phyloP scores from a whole-genome alignment of 2,888 invertebrate species.

The Pristionchus arcanus region DNA sequence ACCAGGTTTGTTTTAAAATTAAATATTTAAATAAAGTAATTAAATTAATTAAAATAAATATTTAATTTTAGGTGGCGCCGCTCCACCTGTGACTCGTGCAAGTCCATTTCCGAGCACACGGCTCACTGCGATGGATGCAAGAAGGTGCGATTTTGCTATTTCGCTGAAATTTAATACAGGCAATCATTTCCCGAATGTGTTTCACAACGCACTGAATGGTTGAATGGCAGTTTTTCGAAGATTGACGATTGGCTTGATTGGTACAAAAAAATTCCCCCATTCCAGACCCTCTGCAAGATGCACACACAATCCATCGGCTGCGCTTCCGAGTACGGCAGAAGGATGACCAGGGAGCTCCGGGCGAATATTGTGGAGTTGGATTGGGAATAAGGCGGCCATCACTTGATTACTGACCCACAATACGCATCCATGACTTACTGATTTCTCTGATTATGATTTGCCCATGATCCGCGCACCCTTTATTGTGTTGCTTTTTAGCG shows the following conservation, averaged over 20 bases:
- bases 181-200: neutral
- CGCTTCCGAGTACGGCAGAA: constrained; percentile 67
- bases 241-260: no score
- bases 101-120: constrained; percentile 65
- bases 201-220: neutral
- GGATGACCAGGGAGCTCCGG: constrained; percentile 65
- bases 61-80: constrained; percentile 62
- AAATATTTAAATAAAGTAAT: neutral
- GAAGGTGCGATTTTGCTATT: constrained; percentile 57
- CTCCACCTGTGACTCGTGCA: constrained; percentile 70
- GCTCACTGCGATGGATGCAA: constrained; percentile 73
- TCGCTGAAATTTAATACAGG: neutral
- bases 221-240: no score
- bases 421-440: neutral
- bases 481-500: no score
- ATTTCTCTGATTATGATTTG: neutral
- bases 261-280: neutral
- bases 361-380: constrained; percentile 71
- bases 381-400: constrained; percentile 59
- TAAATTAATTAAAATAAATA: neutral
- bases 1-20: neutral
- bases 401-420: neutral
- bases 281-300: constrained; percentile 67
- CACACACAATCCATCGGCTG: constrained; percentile 69
- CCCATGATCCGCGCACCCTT: no score